phyloP scores from a whole-genome alignment of 2,888 invertebrate species.

The Lasius fuliginosus region DNA sequence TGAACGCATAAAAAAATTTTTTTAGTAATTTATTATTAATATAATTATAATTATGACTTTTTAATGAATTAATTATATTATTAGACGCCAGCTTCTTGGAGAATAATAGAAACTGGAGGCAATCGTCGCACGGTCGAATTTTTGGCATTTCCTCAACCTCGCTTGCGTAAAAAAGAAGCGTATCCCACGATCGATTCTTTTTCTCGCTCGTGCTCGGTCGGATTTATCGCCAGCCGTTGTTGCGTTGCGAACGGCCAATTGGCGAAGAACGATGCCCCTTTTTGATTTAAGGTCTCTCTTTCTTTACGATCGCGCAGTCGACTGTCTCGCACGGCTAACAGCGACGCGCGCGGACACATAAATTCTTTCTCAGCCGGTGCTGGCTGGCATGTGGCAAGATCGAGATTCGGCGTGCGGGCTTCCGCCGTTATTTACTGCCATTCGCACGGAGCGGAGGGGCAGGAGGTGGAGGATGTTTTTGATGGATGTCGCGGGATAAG shows the following conservation, averaged over 20 bases:
- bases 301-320: constrained; percentile 61
- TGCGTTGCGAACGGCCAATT: constrained; percentile 70
- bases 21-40: background rate
- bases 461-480: constrained; percentile 36
- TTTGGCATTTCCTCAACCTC: constrained; percentile 21
- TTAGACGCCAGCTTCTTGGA: background rate
- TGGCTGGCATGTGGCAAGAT: constrained; percentile 70
- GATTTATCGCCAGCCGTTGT: constrained; percentile 65
- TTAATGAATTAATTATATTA: background rate
- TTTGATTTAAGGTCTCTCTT: constrained; percentile 68
- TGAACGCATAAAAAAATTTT: background rate
- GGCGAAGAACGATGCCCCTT: constrained; percentile 62
- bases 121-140: background rate
- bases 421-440: constrained; percentile 56
- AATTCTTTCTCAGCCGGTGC: constrained; percentile 63
- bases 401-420: constrained; percentile 65
- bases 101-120: too few relatives aligned
- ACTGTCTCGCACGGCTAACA: constrained; percentile 64
- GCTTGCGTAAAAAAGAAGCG: constrained; percentile 13
- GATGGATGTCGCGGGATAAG: constrained; percentile 52
- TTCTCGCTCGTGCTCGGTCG: constrained; percentile 36
- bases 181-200: constrained; percentile 43
- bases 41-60: background rate
- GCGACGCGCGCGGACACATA: constrained; percentile 67
- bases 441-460: constrained; percentile 46